Conservation (phyloP, 2,113 vertebrate genomes). For the Gadus macrocephalus region DNA sequence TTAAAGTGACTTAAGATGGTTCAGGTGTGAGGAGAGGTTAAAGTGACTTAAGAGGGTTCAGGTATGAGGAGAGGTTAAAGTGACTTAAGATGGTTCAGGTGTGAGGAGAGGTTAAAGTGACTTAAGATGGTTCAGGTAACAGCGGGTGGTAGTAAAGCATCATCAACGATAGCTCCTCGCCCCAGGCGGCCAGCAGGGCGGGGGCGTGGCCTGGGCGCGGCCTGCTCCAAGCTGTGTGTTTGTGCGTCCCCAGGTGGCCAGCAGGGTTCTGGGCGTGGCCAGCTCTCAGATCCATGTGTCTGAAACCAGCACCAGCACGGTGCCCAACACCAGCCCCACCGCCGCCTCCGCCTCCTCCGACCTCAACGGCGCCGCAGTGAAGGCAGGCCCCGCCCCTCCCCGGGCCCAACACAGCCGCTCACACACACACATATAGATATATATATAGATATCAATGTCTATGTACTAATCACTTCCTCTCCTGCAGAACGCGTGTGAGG, state of each 20-base stretch:
- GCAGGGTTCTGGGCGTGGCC: constrained; percentile 79
- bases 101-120: no score
- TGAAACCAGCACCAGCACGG: constrained; percentile 93
- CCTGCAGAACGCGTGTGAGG: constrained; percentile 80
- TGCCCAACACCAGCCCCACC: constrained; percentile 90
- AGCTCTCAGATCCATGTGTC: constrained; percentile 85
- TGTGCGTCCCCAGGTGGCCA: constrained; percentile 79
- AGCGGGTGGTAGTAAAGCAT: no score
- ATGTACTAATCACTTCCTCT: background rate
- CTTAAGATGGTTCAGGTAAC: no score
- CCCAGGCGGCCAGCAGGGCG: background rate
- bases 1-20: no score
- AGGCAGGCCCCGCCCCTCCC: constrained; percentile 50
- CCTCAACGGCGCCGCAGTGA: constrained; percentile 87
- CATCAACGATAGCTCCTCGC: background rate
- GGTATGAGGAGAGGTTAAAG: no score
- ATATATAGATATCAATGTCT: no score
- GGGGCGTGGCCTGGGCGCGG: background rate
- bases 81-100: no score
- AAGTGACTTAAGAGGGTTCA: no score
- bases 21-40: no score
- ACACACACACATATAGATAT: no score
- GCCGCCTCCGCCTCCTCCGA: constrained; percentile 88
- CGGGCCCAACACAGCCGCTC: background rate
- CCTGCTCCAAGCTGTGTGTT: background rate